Evolutionary conservation across 2,113 vertebrate species (phyloP).

Genomic region (Chlorocebus sabaeus): DNA sequence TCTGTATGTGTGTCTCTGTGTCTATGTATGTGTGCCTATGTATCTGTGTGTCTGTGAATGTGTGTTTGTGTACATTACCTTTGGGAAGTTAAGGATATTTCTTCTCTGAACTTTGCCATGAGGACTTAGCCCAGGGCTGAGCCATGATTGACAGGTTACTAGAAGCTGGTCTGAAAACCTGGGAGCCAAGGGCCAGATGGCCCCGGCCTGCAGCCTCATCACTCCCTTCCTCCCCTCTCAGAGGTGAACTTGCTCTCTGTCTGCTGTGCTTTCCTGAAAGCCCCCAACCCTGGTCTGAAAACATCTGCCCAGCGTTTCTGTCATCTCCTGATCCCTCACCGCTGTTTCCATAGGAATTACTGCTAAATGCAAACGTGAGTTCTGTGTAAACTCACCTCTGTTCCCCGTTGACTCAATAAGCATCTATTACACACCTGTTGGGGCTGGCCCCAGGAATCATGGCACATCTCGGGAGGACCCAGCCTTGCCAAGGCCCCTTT

Average conservation of each 20-base stretch:
- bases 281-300: rapidly evolving
- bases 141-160: neutral
- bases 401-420: too few relatives aligned
- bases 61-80: too few relatives aligned
- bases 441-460: neutral
- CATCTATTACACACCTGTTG: neutral
- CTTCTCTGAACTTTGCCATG: neutral
- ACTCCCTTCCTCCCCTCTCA: neutral
- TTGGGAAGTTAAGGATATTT: neutral
- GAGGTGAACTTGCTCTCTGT: neutral
- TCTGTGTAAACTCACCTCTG: neutral
- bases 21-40: neutral
- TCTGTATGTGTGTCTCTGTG: neutral
- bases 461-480: rapidly evolving
- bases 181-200: neutral
- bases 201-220: too few relatives aligned
- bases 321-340: neutral
- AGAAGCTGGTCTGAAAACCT: neutral
- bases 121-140: neutral
- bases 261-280: neutral
- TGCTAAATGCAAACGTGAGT: neutral
- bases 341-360: neutral
- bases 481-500: neutral
- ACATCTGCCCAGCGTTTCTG: rapidly evolving
- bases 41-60: neutral